Base-by-base conservation (phyloP, 2,797 vertebrate genomes). In the Vultur gryphus region DNA sequence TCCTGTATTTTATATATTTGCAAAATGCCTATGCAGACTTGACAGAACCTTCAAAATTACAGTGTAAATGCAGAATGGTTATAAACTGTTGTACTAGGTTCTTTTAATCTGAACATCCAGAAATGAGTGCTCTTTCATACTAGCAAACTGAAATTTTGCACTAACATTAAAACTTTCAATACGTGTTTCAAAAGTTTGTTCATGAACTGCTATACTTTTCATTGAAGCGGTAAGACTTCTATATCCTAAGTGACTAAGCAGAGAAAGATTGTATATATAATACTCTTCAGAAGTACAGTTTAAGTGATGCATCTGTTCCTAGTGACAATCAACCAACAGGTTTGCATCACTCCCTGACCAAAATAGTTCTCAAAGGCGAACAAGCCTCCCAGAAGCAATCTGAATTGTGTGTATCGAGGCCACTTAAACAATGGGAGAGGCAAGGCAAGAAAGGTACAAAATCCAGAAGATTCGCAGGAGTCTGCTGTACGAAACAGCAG, bases 111-210 rank as follows among this genome's bases (percentile, higher is more conserved):
- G 28, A 48, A 61, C 14, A 37, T 31, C 13, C 18, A 80, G 49
- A 65, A 82, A n/a, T 11, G 2, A 41, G 25, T 24, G 18, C 3
- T 57, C 37, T 80, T 52, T 54, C 37, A 35, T 8, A 51, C 13
- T 6, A 59, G 29, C 12, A 69, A 83, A 33, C 19, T 28, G 57
- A 59, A 55, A 59, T 33, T 31, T 67, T 54, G 33, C 24, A 51
- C 25, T n/a, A 33, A 26, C 21, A 17, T 55, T 26, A 76, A 33
- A 84, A 51, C 9, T 55, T 84, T 16, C 33, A 64, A 59, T 26
- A 44, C 0, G 0, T 0, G 0, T 31, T 75, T 26, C 19, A 24
- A 4, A 35, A 71, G 33, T 48, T 75, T 20, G 7, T 26, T 84
- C 12, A 72, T 9, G 13, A 61, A n/a, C 25, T n/a, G 52, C 29